Conservation (phyloP, 2,888 invertebrate species). For the Drosophila austrosaltans region DNA sequence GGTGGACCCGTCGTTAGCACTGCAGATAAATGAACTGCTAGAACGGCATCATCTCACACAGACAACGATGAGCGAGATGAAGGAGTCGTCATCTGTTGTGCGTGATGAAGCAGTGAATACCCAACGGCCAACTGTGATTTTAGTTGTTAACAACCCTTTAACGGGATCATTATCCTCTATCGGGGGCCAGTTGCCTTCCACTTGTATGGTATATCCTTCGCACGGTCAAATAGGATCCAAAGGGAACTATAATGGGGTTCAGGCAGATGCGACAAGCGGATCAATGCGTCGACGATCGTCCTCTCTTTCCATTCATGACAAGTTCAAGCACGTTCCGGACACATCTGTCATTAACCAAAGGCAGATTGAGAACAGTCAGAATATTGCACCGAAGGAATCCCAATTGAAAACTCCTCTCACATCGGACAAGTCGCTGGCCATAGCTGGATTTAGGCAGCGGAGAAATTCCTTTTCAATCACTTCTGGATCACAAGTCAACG, state of each 20-base stretch:
- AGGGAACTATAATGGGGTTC: background rate
- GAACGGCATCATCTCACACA: slow-evolving; percentile 58
- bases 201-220: slow-evolving; percentile 33
- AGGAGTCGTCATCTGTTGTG: slow-evolving; percentile 24
- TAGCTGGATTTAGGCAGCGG: slow-evolving; percentile 45
- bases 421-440: slow-evolving; percentile 22
- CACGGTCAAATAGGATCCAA: background rate
- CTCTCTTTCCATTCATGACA: slow-evolving; percentile 65
- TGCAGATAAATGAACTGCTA: slow-evolving; percentile 52
- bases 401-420: slow-evolving; percentile 17
- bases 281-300: slow-evolving; percentile 58
- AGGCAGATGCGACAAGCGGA: slow-evolving; percentile 11
- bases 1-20: slow-evolving; percentile 50
- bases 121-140: slow-evolving; percentile 50
- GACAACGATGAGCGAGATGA: slow-evolving; percentile 18
- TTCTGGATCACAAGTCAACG: background rate
- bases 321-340: slow-evolving; percentile 38
- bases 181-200: slow-evolving; percentile 19
- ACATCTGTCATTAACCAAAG: background rate
- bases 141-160: slow-evolving; percentile 54
- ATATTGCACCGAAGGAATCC: slow-evolving; percentile 43
- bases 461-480: slow-evolving; percentile 61
- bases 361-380: slow-evolving; percentile 29
- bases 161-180: slow-evolving; percentile 1
- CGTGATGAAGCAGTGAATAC: background rate